Percentiles rank a stretch among this genome's conserved stretches.
phyloP scores from a whole-genome alignment of 1,140 invertebrate genomes.

The Drosophila sproati region DNA sequence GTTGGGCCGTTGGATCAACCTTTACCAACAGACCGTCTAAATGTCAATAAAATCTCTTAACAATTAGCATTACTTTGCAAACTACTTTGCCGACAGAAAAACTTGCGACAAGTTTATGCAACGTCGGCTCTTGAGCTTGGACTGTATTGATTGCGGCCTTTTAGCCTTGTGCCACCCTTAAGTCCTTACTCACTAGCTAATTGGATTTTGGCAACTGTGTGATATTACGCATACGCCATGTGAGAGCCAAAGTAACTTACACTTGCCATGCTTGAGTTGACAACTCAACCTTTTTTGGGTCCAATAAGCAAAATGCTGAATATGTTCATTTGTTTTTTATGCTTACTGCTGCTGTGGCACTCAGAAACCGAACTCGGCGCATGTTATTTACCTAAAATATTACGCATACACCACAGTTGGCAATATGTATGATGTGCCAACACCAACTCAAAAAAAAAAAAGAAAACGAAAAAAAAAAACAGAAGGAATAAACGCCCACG shows the following conservation, averaged over 20 bases:
- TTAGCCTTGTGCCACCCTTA: neutral
- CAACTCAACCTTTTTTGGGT: slow-evolving; percentile 33
- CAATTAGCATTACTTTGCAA: slow-evolving; percentile 20
- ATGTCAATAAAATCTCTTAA: slow-evolving; percentile 34
- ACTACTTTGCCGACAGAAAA: slow-evolving; percentile 21
- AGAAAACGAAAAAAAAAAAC: slow-evolving; percentile 3
- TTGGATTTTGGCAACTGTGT: slow-evolving; percentile 43
- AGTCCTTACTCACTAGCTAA: slow-evolving; percentile 21
- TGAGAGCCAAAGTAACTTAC: slow-evolving; percentile 8
- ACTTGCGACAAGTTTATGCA: slow-evolving; percentile 14
- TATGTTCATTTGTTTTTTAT: slow-evolving; percentile 32
- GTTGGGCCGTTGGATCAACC: neutral
- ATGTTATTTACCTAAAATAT: slow-evolving; percentile 65
- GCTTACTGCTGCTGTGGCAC: slow-evolving; percentile 23
- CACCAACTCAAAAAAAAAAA: slow-evolving; percentile 9
- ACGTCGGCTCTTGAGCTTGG: slow-evolving; percentile 1
- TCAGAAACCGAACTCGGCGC: slow-evolving; percentile 35
- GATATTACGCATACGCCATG: slow-evolving; percentile 34
- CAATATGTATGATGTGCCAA: slow-evolving; percentile 53
- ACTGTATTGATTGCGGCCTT: slow-evolving; percentile 35
- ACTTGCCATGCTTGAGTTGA: slow-evolving; percentile 8
- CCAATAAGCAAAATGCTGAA: slow-evolving; percentile 38
- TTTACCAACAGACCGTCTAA: neutral
- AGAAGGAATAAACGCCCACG: slow-evolving; percentile 50
- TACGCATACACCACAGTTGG: slow-evolving; percentile 54